A percentile compares a stretch with the other conserved stretches of the same genome.
phyloP scores from a whole-genome alignment of 2,113 vertebrate species.

The Spheniscus mendiculus region DNA sequence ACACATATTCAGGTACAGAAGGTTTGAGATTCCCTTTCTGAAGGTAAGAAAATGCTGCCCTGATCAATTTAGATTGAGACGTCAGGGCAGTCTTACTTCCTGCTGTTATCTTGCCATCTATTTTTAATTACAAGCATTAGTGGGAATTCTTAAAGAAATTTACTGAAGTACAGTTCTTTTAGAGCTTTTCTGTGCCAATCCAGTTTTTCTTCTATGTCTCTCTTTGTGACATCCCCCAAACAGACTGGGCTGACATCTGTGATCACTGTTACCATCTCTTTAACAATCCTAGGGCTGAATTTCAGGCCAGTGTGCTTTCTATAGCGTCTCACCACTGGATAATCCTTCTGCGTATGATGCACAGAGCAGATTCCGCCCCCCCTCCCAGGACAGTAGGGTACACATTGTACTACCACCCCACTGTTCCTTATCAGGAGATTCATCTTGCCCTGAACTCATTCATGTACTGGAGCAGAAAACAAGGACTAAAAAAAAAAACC shows the following conservation, averaged over 20 bases:
- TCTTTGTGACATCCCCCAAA: background rate
- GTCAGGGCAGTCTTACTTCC: background rate
- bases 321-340: rapidly evolving
- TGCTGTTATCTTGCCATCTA: background rate
- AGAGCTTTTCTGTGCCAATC: background rate
- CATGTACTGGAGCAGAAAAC: background rate
- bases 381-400: background rate
- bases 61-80: background rate
- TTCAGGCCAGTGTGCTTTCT: background rate
- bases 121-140: background rate
- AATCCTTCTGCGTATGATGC: background rate
- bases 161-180: background rate
- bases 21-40: background rate
- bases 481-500: background rate
- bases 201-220: background rate
- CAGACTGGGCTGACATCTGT: background rate
- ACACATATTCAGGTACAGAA: background rate
- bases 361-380: background rate
- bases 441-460: background rate
- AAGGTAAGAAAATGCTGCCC: background rate
- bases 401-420: background rate
- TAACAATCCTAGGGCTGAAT: background rate
- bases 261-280: background rate
- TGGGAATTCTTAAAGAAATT: background rate
- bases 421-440: background rate